phyloP scores from a whole-genome alignment of 2,113 vertebrate genomes.

The Syngnathoides biaculeatus region DNA sequence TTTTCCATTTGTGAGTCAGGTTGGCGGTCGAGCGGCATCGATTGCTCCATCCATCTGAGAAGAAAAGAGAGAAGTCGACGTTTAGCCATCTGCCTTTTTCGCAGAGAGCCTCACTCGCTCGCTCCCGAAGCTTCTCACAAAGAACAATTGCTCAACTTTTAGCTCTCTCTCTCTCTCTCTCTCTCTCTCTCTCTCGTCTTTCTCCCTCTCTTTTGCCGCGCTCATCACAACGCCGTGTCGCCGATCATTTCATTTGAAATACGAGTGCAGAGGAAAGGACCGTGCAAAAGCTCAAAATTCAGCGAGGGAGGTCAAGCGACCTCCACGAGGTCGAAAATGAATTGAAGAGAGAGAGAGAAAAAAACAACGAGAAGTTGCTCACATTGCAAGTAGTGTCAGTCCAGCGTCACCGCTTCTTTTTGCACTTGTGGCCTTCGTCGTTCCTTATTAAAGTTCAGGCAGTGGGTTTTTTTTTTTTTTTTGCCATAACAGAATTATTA shows the following conservation, averaged over 20 bases:
- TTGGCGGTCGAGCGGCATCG: constrained; percentile 20
- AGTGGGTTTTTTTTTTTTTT: no score
- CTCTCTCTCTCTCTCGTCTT: background rate
- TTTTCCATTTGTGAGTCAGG: constrained; percentile 48
- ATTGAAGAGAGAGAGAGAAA: no score
- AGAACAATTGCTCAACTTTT: background rate
- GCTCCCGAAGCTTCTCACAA: background rate
- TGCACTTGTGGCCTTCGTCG: no score
- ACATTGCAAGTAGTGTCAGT: no score
- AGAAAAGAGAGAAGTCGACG: constrained; percentile 33
- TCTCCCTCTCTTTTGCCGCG: no score
- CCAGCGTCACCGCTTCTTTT: no score
- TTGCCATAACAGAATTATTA: no score
- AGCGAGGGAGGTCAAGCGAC: background rate
- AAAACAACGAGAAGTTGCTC: no score
- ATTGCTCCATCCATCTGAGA: constrained; percentile 47
- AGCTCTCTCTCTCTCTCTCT: background rate
- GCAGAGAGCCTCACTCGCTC: background rate
- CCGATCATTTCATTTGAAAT: no score
- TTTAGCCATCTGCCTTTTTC: constrained; percentile 36
- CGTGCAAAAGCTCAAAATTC: background rate
- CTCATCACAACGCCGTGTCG: background rate
- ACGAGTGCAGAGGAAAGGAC: no score
- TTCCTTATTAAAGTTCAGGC: no score
- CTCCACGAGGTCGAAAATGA: no score